Base-by-base conservation (phyloP, 2,888 invertebrate genomes). In the Leucozona laternaria region DNA sequence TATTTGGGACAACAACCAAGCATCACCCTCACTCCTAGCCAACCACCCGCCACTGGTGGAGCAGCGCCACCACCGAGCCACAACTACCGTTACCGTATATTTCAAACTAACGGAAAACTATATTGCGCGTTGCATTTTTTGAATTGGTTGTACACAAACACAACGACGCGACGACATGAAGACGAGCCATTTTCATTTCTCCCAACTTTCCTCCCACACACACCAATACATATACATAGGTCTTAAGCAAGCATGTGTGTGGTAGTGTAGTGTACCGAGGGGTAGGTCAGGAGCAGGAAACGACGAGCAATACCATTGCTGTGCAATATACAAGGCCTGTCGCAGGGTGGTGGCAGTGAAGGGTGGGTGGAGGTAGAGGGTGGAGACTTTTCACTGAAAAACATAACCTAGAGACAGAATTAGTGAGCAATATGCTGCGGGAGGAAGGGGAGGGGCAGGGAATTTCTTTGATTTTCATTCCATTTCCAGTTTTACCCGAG, bases 1-100 rank as follows among this genome's bases (percentile, higher is more conserved):
- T 90, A 89, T 89, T 88, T 90, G 89, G 90, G 90, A 88, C 90
- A 89, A 89, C 88, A 89, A 89, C 89, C 89, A 89, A 88, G 70
- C 60, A 78, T 81, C 80, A 72, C 72, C 71, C 68, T 77, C 73
- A 73, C 62, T 73, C 85, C 77, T 58, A 17, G 15, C 13, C 17
- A 48, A 31, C 53, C n/a, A 66, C 76, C 31, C 53, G 60, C 34
- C 31, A 71, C 62, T n/a, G 43, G 20, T 45, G 48, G 6, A 17
- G 25, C 43, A 66, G 20, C 55, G 31, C 37, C 64, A 34, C 48
- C 40, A 20, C 6, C 15, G 1, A 45, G 13, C n/a, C 43, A 45
- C 43, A 45, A 17, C 8, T 37, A 10, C 28, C 13, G 28, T 48
- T 37, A 10, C 28, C 13, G 28, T 48, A 20, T 20, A 57, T 20